A percentile compares a stretch with the other conserved stretches of the same genome.
These are phyloP conservation scores for Poeciliopsis turrubarensis DNA, from an alignment of 2,113 vertebrate species.

Conservation along the genomic window DNA sequence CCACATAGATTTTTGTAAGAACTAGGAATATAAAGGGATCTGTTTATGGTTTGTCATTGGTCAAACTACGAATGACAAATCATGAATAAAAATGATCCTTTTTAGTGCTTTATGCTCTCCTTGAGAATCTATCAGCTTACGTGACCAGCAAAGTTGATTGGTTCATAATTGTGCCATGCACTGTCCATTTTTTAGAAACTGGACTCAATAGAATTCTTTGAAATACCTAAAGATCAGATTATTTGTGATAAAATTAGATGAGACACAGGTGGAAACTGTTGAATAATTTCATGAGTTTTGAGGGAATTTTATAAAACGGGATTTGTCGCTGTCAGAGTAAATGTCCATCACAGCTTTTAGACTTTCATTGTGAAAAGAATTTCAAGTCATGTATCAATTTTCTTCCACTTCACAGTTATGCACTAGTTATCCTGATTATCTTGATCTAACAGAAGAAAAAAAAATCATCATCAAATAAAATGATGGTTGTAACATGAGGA, in stretches of 20 bases:
- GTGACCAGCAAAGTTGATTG: no score
- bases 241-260: background rate
- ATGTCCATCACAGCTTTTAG: background rate
- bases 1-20: constrained; percentile 10
- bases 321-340: background rate
- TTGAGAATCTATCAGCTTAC: no score
- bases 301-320: background rate
- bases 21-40: background rate
- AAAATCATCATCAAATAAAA: background rate
- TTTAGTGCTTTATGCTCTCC: no score
- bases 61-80: background rate
- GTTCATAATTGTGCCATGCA: no score
- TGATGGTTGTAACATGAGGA: background rate
- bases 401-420: background rate
- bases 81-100: no score
- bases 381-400: background rate
- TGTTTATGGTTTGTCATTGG: background rate
- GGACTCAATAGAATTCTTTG: background rate
- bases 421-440: background rate
- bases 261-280: no score
- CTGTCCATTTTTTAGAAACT: no score
- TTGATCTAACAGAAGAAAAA: background rate
- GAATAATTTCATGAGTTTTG: no score
- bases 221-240: background rate
- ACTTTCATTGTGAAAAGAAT: background rate